Percentiles rank a stretch among this genome's conserved stretches.
These are phyloP conservation scores for Macropis europaea DNA, from an alignment of 2,888 invertebrate genomes.

Conservation along the genomic window DNA sequence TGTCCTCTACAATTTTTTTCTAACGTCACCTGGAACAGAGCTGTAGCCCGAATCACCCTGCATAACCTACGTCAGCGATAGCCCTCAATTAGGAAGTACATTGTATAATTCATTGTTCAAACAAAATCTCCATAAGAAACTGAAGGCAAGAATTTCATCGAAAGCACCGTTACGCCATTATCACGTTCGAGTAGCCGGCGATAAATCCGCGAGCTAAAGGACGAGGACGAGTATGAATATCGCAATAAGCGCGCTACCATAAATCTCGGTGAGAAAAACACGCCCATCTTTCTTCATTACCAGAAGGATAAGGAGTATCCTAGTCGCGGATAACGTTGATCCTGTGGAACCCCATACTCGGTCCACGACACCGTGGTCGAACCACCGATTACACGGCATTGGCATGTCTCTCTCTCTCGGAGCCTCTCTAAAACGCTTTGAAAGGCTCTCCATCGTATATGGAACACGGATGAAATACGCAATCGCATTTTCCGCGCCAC, in stretches of 20 bases:
- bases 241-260: conserved; percentile 36
- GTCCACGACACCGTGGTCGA: not conserved
- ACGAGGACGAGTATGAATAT: conserved; percentile 40
- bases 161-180: conserved; percentile 24
- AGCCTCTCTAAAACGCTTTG: conserved; percentile 31
- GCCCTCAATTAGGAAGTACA: too few species aligned
- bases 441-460: conserved; percentile 16
- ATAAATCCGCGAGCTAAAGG: conserved; percentile 30
- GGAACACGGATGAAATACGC: conserved; percentile 28
- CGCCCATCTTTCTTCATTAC: conserved; percentile 52
- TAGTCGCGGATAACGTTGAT: conserved; percentile 31
- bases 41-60: too few species aligned
- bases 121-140: too few species aligned
- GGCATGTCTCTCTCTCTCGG: conserved; percentile 4
- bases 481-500: conserved; percentile 36
- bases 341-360: not conserved
- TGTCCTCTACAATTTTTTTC: too few species aligned
- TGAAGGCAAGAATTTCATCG: not conserved
- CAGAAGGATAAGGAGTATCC: conserved; percentile 47
- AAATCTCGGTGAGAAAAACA: conserved; percentile 51
- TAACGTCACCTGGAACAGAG: too few species aligned
- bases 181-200: not conserved
- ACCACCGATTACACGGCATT: conserved; percentile 25
- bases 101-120: too few species aligned
- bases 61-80: too few species aligned